Evolutionary conservation across 2,797 vertebrate genomes (phyloP), one percentile per base, ranked within the genome.

Genomic region (Sebastes vulpes): DNA sequence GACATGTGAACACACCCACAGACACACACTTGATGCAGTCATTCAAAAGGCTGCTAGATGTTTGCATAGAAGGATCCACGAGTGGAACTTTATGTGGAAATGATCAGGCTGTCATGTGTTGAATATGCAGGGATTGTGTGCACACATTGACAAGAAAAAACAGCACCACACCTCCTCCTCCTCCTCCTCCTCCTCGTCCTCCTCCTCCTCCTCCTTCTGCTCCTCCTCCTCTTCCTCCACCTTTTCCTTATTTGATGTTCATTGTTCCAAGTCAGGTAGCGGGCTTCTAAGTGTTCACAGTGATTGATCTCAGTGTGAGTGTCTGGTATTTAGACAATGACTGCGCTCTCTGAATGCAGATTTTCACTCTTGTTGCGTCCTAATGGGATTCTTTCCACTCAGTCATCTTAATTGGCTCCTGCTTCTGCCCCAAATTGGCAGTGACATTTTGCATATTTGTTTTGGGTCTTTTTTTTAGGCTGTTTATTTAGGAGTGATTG

Each of bases 371-470:
- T 72, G 70, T 78, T 78, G 46, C 65, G 38, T 85, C 46, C 71
- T 87, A 80, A 90, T 88, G 66, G 78, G 77, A 82, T 84, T 89
- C 75, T 82, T 56, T 80, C 50, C 85, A 73, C 85, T 87, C 80
- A 67, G 38, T 91, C 86, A 82, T 88, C 75, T 79, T 92, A 91
- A 90, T 90, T 91, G 84, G 70, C 84, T 85, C 28, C 65, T 52
- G 65, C 81, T 88, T 46, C 58, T 38, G 9, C 50, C 32, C 32
- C 60, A 84, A 87, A 84, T 72, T 83, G 75, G 58, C 75, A 65
- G 5, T 64, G 78, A 83, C 12, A 32, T 80, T 83, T 72, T 81
- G 65, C 64, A 67, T 66, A 46, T 86, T 82, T 86, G 65, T 72
- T 85, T 77, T 67, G n/a, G 29, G 29, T 61, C 26, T 65, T 74